A percentile compares a stretch with the other conserved stretches of the same genome.
Conservation (phyloP, 2,113 vertebrate species). For the Onychorhynchus coronatus region DNA sequence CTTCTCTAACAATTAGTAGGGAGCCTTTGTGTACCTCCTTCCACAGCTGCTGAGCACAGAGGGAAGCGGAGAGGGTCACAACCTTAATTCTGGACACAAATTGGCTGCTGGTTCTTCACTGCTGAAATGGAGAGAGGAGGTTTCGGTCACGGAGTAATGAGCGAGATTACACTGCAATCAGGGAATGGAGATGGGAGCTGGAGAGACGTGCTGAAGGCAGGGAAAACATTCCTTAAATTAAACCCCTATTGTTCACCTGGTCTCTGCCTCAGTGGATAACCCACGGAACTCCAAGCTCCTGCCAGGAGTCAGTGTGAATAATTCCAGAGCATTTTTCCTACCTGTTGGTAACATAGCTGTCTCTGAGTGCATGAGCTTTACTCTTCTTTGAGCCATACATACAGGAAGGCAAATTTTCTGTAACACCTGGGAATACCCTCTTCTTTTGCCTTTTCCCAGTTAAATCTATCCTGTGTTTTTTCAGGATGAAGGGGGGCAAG, state of each 20-base stretch:
- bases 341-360: background rate
- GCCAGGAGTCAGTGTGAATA: background rate
- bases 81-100: slow-evolving; percentile 53
- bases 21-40: background rate
- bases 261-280: slow-evolving; percentile 2
- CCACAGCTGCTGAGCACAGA: background rate
- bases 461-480: background rate
- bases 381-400: background rate
- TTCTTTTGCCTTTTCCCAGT: background rate
- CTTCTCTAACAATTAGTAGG: background rate
- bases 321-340: background rate
- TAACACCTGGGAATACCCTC: background rate
- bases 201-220: background rate
- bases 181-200: background rate
- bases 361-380: rapidly evolving
- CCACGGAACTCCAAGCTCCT: background rate
- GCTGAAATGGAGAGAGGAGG: background rate
- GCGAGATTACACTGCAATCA: slow-evolving; percentile 8
- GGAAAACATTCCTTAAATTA: slow-evolving; percentile 28
- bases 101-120: slow-evolving; percentile 18
- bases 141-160: background rate
- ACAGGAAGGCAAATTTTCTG: background rate
- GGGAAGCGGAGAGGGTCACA: slow-evolving; percentile 35
- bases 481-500: background rate
- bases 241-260: slow-evolving; percentile 5